A percentile compares a stretch with the other conserved stretches of the same genome.
phyloP scores from a whole-genome alignment of 2,113 vertebrate genomes.

The Kryptolebias marmoratus region DNA sequence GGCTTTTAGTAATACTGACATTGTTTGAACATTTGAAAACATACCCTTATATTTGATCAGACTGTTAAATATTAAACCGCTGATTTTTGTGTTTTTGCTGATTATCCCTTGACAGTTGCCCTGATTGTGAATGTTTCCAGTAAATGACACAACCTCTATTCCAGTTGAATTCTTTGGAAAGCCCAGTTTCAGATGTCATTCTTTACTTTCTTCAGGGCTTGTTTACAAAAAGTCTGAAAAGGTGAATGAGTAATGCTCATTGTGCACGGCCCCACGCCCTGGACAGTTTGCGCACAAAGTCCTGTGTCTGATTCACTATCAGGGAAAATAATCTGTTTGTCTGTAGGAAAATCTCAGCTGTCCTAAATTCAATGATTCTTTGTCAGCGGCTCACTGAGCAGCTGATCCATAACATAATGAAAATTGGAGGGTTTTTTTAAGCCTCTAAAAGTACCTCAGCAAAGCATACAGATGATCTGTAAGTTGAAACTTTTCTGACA shows the following conservation, averaged over 20 bases:
- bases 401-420: no score
- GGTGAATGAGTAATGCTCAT: constrained; percentile 47
- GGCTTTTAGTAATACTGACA: no score
- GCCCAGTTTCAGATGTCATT: constrained; percentile 13
- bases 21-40: no score
- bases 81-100: neutral
- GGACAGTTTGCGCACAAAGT: constrained; percentile 34
- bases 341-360: neutral
- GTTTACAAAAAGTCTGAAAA: constrained; percentile 55
- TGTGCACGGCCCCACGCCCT: constrained; percentile 30
- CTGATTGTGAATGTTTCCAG: neutral
- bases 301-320: constrained; percentile 13
- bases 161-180: neutral
- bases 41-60: no score
- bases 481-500: neutral
- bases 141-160: neutral
- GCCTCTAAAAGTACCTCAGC: no score
- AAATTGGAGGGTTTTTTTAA: neutral
- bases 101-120: neutral
- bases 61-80: no score
- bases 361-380: neutral
- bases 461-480: no score
- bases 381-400: no score
- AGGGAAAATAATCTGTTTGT: constrained; percentile 13
- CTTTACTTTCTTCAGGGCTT: constrained; percentile 10